Evolutionary conservation across 2,888 invertebrate genomes (phyloP).

Genomic region (Operophtera brumata): DNA sequence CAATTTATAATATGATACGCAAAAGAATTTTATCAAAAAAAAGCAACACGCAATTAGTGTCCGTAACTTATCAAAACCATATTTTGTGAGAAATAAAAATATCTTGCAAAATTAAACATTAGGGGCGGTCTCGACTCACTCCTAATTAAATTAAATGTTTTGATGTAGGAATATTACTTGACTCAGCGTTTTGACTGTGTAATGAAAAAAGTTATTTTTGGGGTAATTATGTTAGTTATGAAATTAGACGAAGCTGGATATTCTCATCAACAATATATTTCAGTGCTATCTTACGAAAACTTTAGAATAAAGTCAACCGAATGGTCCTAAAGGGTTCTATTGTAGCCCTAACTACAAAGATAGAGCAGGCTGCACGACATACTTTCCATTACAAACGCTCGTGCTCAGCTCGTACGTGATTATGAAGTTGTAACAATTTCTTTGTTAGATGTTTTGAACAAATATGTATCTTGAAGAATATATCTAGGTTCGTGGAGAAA

Average conservation of each 20-base stretch:
- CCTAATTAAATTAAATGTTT: slow-evolving; percentile 30
- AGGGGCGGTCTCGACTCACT: not conserved
- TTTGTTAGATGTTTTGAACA: no score
- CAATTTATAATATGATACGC: not conserved
- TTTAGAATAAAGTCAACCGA: no score
- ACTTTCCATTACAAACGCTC: no score
- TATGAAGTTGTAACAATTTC: no score
- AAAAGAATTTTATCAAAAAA: not conserved
- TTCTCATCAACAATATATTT: not conserved
- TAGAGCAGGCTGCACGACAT: no score
- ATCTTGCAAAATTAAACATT: slow-evolving; percentile 3
- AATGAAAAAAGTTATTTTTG: slow-evolving; percentile 28
- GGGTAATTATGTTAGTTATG: slow-evolving; percentile 20
- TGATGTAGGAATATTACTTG: slow-evolving; percentile 33
- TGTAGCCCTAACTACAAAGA: no score
- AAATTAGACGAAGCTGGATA: not conserved
- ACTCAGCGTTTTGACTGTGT: slow-evolving; percentile 27
- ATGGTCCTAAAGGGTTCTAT: no score
- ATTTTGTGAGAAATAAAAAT: not conserved
- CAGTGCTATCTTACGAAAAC: not conserved
- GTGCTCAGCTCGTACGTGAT: no score
- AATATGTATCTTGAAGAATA: no score
- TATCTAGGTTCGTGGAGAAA: no score
- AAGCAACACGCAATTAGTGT: slow-evolving; percentile 2
- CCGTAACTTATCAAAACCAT: not conserved